phyloP scores from a whole-genome alignment of 1,140 invertebrate species.

The Nasonia longicornis region DNA sequence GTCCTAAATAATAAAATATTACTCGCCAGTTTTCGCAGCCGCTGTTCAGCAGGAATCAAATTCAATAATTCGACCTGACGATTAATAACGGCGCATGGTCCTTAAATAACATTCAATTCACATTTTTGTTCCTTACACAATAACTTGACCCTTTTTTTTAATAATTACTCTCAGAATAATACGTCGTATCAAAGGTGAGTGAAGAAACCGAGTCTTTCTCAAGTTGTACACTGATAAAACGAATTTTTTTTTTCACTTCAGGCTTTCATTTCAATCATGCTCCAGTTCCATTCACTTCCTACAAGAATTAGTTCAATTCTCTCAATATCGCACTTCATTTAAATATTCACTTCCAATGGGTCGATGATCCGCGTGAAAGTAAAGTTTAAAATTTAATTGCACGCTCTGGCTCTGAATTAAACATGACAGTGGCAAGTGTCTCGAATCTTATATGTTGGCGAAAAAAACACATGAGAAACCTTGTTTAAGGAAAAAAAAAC shows the following conservation, averaged over 20 bases:
- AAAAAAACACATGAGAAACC: conserved; percentile 25
- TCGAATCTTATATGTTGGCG: conserved; percentile 19
- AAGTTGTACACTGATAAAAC: conserved; percentile 45
- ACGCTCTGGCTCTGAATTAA: conserved; percentile 43
- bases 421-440: conserved; percentile 30
- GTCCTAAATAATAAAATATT: conserved; percentile 47
- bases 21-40: conserved; percentile 37
- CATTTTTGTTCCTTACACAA: conserved; percentile 44
- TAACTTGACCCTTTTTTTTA: conserved; percentile 40
- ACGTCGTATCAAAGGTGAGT: conserved; percentile 42
- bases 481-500: conserved; percentile 24
- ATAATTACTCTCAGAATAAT: conserved; percentile 46
- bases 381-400: conserved; percentile 45
- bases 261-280: conserved; percentile 42
- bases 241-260: conserved; percentile 43
- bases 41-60: conserved; percentile 23
- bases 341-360: conserved; percentile 44
- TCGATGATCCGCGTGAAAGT: conserved; percentile 39
- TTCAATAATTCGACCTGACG: conserved; percentile 20
- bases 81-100: conserved; percentile 31
- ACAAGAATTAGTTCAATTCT: conserved; percentile 30
- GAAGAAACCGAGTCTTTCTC: conserved; percentile 37
- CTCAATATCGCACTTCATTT: conserved; percentile 38
- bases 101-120: conserved; percentile 48
- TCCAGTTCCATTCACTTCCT: conserved; percentile 33